phyloP scores from a whole-genome alignment of 2,797 vertebrate species.

The Hoplostethus mediterraneus region DNA sequence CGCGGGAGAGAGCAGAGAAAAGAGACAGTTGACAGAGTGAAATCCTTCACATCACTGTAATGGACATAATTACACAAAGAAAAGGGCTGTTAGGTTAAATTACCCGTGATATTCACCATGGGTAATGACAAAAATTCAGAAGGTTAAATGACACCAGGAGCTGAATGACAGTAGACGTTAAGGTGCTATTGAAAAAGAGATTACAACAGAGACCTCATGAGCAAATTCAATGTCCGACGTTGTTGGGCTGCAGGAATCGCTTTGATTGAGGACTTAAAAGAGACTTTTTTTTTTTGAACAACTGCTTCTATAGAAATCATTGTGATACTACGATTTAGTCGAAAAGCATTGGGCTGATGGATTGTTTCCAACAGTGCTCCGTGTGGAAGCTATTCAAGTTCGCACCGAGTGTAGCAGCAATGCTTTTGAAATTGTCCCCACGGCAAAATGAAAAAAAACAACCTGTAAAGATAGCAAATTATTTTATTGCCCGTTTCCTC shows the following conservation, averaged over 20 bases:
- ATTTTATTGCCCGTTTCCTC: constrained; percentile 30
- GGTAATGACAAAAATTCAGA: constrained; percentile 76
- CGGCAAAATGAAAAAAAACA: constrained; percentile 21
- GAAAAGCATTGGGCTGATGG: constrained; percentile 50
- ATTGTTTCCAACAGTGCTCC: constrained; percentile 49
- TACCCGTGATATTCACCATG: constrained; percentile 73
- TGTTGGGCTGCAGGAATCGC: constrained; percentile 43
- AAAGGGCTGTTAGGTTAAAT: constrained; percentile 80
- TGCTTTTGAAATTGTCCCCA: constrained; percentile 60
- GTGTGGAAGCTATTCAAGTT: constrained; percentile 57
- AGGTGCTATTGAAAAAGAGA: constrained; percentile 63
- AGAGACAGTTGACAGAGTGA: constrained; percentile 64
- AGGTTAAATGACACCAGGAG: constrained; percentile 80
- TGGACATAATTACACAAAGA: constrained; percentile 81
- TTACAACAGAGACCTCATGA: constrained; percentile 58
- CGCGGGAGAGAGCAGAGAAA: constrained; percentile 40
- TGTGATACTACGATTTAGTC: constrained; percentile 60
- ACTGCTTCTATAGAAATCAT: constrained; percentile 35
- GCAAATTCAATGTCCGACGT: constrained; percentile 53
- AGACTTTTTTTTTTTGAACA: constrained; percentile 43
- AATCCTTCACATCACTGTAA: constrained; percentile 76
- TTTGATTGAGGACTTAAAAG: constrained; percentile 66
- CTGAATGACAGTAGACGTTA: constrained; percentile 71
- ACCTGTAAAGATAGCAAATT: constrained; percentile 57
- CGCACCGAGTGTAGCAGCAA: constrained; percentile 39